Evolutionary conservation across 1,140 invertebrate species (phyloP).

Genomic region (Hylyphantes graminicola): DNA sequence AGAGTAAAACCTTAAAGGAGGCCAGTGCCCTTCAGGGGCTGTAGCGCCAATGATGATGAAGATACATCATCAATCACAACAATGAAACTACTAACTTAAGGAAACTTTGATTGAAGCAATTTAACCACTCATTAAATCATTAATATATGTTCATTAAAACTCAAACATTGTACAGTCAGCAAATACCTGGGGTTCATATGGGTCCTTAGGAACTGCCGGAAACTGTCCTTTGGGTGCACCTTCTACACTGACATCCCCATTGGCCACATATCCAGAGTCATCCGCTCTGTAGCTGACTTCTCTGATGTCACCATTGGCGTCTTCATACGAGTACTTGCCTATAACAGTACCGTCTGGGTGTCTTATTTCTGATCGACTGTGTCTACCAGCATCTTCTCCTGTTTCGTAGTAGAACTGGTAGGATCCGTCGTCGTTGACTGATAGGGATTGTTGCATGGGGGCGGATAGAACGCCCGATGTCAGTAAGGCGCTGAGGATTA

Average conservation of each 20-base stretch:
- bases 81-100: too few relatives aligned
- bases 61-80: too few relatives aligned
- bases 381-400: constrained; percentile 76
- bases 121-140: too few relatives aligned
- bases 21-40: too few relatives aligned
- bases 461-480: background rate
- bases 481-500: constrained; percentile 18
- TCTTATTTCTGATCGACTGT: constrained; percentile 87
- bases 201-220: constrained; percentile 5
- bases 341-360: constrained; percentile 87
- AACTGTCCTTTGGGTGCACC: constrained; percentile 47
- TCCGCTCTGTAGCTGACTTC: constrained; percentile 91
- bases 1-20: too few relatives aligned
- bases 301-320: constrained; percentile 86
- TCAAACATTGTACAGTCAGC: background rate
- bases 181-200: background rate
- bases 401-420: constrained; percentile 91
- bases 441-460: constrained; percentile 8
- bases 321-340: constrained; percentile 88
- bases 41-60: too few relatives aligned
- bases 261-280: constrained; percentile 65
- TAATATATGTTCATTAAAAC: too few relatives aligned
- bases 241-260: constrained; percentile 43
- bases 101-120: too few relatives aligned
- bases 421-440: constrained; percentile 73